Conservation (phyloP, 2,888 invertebrate genomes). For the Girardia tigrina region DNA sequence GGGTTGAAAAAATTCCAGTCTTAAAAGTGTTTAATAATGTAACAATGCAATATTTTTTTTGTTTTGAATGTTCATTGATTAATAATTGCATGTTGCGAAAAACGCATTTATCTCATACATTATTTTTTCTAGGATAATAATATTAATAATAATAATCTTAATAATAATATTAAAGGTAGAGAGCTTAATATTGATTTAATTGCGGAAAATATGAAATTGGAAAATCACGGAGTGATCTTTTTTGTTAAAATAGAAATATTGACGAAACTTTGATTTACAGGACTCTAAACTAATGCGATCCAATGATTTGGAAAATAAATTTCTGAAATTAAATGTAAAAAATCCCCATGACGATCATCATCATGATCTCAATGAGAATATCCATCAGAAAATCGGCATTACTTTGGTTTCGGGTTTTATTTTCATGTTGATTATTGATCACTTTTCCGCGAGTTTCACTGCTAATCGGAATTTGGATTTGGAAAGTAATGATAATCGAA, state of each 20-base stretch:
- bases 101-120: too few relatives aligned
- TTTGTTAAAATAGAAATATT: too few relatives aligned
- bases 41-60: too few relatives aligned
- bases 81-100: too few relatives aligned
- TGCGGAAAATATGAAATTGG: not conserved
- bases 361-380: not conserved
- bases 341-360: not conserved
- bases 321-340: not conserved
- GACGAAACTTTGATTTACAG: too few relatives aligned
- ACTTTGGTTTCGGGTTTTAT: slow-evolving; percentile 85
- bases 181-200: not conserved
- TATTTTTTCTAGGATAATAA: too few relatives aligned
- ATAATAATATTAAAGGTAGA: not conserved
- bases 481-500: not conserved
- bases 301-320: not conserved
- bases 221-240: not conserved
- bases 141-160: too few relatives aligned
- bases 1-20: too few relatives aligned
- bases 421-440: slow-evolving; percentile 90
- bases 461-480: not conserved
- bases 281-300: not conserved
- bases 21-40: too few relatives aligned
- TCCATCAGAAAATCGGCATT: slow-evolving; percentile 62
- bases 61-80: too few relatives aligned
- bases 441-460: slow-evolving; percentile 47